These are phyloP conservation scores for Tinamus guttatus DNA, from an alignment of 2,113 vertebrate species.

Conservation along the genomic window DNA sequence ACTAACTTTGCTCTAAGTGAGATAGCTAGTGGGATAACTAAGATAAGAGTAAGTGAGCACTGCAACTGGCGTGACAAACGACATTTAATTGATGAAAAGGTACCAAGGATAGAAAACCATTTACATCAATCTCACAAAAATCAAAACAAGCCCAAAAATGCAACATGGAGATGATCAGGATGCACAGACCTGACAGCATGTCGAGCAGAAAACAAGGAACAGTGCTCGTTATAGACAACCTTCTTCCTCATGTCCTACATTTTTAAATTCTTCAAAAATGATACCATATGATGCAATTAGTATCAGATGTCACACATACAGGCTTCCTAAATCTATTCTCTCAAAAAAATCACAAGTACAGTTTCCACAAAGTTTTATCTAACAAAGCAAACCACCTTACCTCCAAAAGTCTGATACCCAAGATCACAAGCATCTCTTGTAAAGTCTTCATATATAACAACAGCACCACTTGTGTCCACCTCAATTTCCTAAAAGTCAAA, in stretches of 20 bases:
- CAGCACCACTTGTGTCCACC: slow-evolving; percentile 65
- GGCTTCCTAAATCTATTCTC: background rate
- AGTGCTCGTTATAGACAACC: background rate
- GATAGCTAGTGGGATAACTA: slow-evolving; percentile 24
- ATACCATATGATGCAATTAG: background rate
- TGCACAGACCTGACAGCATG: background rate
- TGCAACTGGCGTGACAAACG: background rate
- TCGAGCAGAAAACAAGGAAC: background rate
- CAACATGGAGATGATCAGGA: background rate
- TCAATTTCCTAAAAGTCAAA: slow-evolving; percentile 68
- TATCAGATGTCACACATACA: background rate
- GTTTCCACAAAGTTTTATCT: background rate
- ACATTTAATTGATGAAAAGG: background rate
- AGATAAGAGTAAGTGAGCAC: background rate
- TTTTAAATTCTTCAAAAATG: background rate
- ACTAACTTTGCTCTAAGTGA: no score
- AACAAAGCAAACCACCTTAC: slow-evolving; percentile 49
- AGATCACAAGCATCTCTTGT: slow-evolving; percentile 75
- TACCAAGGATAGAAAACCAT: background rate
- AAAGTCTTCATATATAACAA: slow-evolving; percentile 73
- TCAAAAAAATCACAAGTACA: background rate
- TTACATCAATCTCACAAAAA: background rate
- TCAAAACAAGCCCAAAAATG: background rate
- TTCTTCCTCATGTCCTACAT: background rate
- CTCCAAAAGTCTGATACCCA: slow-evolving; percentile 72